phyloP scores from a whole-genome alignment of 2,888 invertebrate genomes.

The Epistrophella euchroma region DNA sequence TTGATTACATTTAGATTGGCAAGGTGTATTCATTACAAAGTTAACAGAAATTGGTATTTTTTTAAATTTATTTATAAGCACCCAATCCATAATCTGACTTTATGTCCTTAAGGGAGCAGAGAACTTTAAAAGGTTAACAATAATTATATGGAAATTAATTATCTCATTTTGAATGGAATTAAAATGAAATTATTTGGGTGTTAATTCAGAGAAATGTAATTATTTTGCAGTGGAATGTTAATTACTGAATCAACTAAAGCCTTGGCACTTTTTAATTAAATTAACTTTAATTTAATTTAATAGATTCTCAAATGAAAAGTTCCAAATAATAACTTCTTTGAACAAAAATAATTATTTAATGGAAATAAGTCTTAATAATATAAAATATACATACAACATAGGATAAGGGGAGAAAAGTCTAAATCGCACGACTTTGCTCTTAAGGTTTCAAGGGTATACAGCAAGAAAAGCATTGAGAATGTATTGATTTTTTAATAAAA shows the following conservation, averaged over 20 bases:
- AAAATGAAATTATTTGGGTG: constrained; percentile 8
- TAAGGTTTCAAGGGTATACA: not conserved
- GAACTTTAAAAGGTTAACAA: constrained; percentile 42
- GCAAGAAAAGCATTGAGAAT: not conserved
- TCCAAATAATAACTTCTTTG: not conserved
- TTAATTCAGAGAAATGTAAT: constrained; percentile 13
- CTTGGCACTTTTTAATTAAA: not conserved
- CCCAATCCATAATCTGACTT: not conserved
- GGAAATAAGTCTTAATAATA: not conserved
- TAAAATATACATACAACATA: not conserved
- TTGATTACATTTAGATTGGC: constrained; percentile 58
- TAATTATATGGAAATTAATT: constrained; percentile 57
- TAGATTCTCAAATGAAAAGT: not conserved
- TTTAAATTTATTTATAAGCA: not conserved
- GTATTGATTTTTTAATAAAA: not conserved
- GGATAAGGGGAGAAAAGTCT: rapidly evolving
- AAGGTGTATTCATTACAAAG: constrained; percentile 41
- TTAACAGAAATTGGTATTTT: constrained; percentile 21
- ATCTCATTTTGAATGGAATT: constrained; percentile 25
- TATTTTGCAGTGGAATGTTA: constrained; percentile 10
- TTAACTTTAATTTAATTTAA: constrained; percentile 1
- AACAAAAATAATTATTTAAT: not conserved
- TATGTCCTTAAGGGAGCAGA: constrained; percentile 13
- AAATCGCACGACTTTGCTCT: not conserved
- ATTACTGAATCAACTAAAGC: not conserved